Base-by-base conservation (phyloP, 2,113 vertebrate species). In the Circaetus gallicus region DNA sequence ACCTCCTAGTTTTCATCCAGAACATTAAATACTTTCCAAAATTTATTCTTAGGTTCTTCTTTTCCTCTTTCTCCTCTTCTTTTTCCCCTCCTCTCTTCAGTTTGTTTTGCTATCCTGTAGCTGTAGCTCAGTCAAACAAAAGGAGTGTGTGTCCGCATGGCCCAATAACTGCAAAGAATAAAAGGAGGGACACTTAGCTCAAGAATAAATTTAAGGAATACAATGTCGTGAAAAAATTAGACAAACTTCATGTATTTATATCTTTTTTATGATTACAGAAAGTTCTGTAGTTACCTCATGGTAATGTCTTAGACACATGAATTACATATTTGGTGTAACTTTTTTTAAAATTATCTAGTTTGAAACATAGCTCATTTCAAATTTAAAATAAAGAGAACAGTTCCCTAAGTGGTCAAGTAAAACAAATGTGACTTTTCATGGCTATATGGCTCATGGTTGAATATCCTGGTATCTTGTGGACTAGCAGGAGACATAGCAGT, bases 121-220 rank as follows among this genome's bases (percentile, higher is more conserved):
- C 34, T 55, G 19, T 40, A 74, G 15, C 29, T 62, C n/a, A 50
- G 38, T 32, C 43, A 50, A 34, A 19, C 7, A 52, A 66, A 66
- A 72, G 6, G 6, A n/a, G 7, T 15, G 14, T 38, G 11, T 6
- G 11, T 36, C n/a, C 2, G 0, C 17, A 36, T 32, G 22, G 7
- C 4, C 26, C 12, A 25, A 7, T 25, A 72, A 42, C 16, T 21
- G 9, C 32, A 58, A 67, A 19, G 22, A 73, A 56, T 36, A 52
- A 59, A 59, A 74, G 12, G 15, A 43, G 5, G 5, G 25, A 50
- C 10, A 16, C 5, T 49, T 76, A 55, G 8, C 20, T 69, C 13
- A n/a, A 69, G 10, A 72, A n/a, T 40, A 80, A 65, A 42, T 38
- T 24, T 18, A 34, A 80, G 11, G 25, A 42, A 29, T 31, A 49